These are phyloP conservation scores for Himalopsyche kuldschensis DNA, from an alignment of 2,888 invertebrate genomes.

Conservation along the genomic window DNA sequence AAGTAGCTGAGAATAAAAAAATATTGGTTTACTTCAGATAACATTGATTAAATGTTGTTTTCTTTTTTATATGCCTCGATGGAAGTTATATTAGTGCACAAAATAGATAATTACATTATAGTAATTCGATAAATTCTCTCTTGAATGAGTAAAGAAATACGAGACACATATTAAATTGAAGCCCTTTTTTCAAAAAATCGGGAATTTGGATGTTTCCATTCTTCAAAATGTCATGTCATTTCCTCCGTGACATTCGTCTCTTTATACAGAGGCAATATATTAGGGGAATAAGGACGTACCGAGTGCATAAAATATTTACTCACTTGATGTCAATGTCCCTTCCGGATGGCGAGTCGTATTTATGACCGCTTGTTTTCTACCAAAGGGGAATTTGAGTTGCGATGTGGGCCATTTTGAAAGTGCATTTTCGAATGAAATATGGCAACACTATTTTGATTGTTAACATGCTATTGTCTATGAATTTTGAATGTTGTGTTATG, in stretches of 20 bases:
- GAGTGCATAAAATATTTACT: slow-evolving; percentile 5
- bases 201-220: too few species aligned
- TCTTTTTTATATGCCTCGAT: too few species aligned
- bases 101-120: too few species aligned
- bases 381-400: not conserved
- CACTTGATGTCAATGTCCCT: not conserved
- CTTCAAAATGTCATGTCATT: not conserved
- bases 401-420: not conserved
- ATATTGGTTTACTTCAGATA: too few species aligned
- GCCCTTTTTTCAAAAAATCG: too few species aligned
- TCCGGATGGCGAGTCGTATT: not conserved
- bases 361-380: not conserved
- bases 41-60: too few species aligned
- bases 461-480: not conserved
- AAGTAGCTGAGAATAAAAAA: too few species aligned
- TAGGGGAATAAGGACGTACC: not conserved
- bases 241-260: not conserved
- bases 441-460: not conserved
- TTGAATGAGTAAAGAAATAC: too few species aligned
- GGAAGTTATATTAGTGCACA: too few species aligned
- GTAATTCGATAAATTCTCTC: too few species aligned
- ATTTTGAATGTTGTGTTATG: too few species aligned
- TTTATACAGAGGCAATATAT: not conserved
- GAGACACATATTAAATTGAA: too few species aligned
- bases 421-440: not conserved